Evolutionary conservation across 1,140 invertebrate genomes (phyloP), one percentile per base, ranked within the genome.

Genomic region (Bombus fervidus): DNA sequence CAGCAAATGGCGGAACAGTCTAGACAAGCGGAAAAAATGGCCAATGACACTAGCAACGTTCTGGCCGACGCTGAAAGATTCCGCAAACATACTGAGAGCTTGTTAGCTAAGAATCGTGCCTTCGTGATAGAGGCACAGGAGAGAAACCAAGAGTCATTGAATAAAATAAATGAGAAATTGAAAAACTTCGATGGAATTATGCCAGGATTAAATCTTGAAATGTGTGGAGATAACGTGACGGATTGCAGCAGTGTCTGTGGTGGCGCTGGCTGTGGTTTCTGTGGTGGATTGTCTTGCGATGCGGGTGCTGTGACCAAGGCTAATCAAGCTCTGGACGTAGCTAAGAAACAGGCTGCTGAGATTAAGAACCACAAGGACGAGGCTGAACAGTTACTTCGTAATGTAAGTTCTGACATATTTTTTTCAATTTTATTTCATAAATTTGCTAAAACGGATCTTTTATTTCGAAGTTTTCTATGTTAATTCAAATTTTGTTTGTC

Each of bases 241-340:
- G 97, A 97, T 64, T 99, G 99, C 94, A 98, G 99, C 93, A 93
- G 94, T 76, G 96, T 98, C 53, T 99, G 99, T 95, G 99, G 99
- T 57, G 99, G 99, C 34, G 99, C 98, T 68, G 98, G 98, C 0
- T 99, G 99, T 95, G 97, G 96, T 47, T 97, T 96, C 92, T 99
- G 99, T 95, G 98, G 98, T 76, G 98, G 98, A 25, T 95, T 98
- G 43, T 98, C 98, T 31, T 99, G 99, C 94, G 98, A 98, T 87
- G 95, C 97, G 89, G 99, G 99, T 4, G 98, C 99, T 39, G 96
- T 98, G 9, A 97, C 97, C 8, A 98, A 98, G 92, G 98, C 98
- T 9, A 97, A 97, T 85, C 97, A 97, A 92, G 98, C 99, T 22
- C 95, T 99, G 31, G 97, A 97, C 86, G 96, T 98, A 88, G 98